Conservation (phyloP, 2,113 vertebrate genomes). For the Etia nguti region DNA sequence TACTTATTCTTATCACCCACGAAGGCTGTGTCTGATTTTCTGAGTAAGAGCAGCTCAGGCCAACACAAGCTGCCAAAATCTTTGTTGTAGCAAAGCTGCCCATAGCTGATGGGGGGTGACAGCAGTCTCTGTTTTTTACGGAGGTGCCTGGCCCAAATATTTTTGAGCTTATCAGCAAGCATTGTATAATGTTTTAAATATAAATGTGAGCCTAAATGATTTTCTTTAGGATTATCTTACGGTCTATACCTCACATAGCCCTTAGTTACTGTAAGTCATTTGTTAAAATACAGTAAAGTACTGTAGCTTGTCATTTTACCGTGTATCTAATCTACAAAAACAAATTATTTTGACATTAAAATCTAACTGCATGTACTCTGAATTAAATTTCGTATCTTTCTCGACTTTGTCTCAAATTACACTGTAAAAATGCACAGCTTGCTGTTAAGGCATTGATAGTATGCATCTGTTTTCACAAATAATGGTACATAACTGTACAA, state of each 20-base stretch:
- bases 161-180: not conserved
- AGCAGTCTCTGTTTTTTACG: not conserved
- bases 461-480: not conserved
- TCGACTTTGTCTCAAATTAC: not conserved
- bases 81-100: not conserved
- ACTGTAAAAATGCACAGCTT: not conserved
- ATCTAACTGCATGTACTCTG: not conserved
- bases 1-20: not conserved
- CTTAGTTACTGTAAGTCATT: not conserved
- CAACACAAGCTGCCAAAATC: not conserved
- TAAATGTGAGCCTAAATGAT: not conserved
- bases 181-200: not conserved
- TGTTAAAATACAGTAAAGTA: not conserved
- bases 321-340: not conserved
- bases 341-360: not conserved
- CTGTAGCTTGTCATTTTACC: not conserved
- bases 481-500: not conserved
- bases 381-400: not conserved
- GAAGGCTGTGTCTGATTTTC: not conserved
- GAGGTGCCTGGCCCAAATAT: not conserved
- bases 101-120: not conserved
- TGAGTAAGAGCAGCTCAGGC: not conserved
- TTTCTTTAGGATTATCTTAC: not conserved
- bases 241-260: not conserved
- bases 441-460: too few relatives aligned